These are phyloP conservation scores for Drosophila anomelani DNA, from an alignment of 2,888 invertebrate genomes.

Conservation along the genomic window DNA sequence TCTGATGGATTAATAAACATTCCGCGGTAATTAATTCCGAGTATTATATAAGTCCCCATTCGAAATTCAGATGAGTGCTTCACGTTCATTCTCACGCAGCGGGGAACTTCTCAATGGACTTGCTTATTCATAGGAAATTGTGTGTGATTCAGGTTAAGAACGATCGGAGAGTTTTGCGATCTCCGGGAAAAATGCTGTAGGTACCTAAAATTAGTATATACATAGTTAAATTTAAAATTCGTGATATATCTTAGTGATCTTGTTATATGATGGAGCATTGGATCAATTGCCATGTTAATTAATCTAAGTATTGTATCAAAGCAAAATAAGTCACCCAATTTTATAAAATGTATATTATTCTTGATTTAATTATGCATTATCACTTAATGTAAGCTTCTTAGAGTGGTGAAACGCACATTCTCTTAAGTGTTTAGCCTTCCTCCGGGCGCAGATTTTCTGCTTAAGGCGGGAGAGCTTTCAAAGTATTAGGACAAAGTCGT, in stretches of 20 bases:
- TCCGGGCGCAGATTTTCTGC: background rate
- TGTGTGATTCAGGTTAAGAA: background rate
- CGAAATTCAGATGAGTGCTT: slow-evolving; percentile 19
- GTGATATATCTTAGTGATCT: background rate
- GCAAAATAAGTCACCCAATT: background rate
- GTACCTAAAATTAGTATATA: no score
- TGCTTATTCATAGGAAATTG: slow-evolving; percentile 1
- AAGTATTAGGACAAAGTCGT: slow-evolving; percentile 16
- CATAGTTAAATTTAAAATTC: fast-evolving
- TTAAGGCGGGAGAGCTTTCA: background rate
- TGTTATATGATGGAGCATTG: background rate
- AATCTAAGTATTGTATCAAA: background rate
- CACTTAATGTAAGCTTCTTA: background rate
- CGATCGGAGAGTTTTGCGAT: background rate
- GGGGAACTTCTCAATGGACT: slow-evolving; percentile 10
- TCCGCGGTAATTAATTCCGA: slow-evolving; percentile 43
- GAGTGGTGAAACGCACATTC: slow-evolving; percentile 1
- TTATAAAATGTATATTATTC: background rate
- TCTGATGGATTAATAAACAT: slow-evolving; percentile 43
- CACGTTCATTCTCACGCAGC: slow-evolving; percentile 1
- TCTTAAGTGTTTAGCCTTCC: background rate
- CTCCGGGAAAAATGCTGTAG: no score
- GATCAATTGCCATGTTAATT: background rate
- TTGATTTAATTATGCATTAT: background rate
- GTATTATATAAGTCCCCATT: slow-evolving; percentile 21